Evolutionary conservation across 2,113 vertebrate genomes (phyloP).

Genomic region (Oostethus manadensis): DNA sequence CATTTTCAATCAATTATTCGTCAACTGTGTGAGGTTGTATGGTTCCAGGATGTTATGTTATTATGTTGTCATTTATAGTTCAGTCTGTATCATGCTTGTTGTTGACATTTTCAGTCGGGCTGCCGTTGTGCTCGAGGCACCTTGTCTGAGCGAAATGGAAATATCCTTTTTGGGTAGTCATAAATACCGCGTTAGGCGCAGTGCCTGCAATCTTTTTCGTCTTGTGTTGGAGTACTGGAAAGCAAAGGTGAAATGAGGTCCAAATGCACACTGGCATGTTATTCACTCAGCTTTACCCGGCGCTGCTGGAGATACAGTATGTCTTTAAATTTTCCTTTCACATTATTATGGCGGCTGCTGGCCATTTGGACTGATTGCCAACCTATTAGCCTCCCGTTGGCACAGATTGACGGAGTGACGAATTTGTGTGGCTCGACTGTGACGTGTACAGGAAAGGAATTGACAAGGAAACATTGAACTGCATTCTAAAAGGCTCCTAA

Average conservation of each 20-base stretch:
- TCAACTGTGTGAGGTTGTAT: no score
- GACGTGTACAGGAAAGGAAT: constrained; percentile 17
- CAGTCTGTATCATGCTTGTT: constrained; percentile 24
- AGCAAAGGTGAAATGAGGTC: constrained; percentile 13
- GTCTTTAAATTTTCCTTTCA: background rate
- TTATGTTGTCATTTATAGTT: constrained; percentile 44
- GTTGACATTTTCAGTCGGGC: constrained; percentile 31
- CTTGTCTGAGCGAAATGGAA: constrained; percentile 25
- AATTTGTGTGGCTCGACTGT: constrained; percentile 6
- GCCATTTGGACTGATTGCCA: background rate
- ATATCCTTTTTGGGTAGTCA: constrained; percentile 20
- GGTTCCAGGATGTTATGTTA: no score
- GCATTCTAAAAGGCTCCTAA: constrained; percentile 11
- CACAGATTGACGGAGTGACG: constrained; percentile 24
- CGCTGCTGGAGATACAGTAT: background rate
- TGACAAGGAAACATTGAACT: constrained; percentile 16
- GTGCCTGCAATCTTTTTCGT: constrained; percentile 10
- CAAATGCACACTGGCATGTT: constrained; percentile 3
- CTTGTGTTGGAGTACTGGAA: constrained; percentile 10
- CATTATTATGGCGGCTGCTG: background rate
- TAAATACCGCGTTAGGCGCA: constrained; percentile 21
- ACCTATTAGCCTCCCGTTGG: constrained; percentile 3
- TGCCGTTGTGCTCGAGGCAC: constrained; percentile 17
- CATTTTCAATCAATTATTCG: no score
- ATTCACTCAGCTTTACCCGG: background rate